phyloP scores from a whole-genome alignment of 1,140 invertebrate genomes.

The Sitobion miscanthi region DNA sequence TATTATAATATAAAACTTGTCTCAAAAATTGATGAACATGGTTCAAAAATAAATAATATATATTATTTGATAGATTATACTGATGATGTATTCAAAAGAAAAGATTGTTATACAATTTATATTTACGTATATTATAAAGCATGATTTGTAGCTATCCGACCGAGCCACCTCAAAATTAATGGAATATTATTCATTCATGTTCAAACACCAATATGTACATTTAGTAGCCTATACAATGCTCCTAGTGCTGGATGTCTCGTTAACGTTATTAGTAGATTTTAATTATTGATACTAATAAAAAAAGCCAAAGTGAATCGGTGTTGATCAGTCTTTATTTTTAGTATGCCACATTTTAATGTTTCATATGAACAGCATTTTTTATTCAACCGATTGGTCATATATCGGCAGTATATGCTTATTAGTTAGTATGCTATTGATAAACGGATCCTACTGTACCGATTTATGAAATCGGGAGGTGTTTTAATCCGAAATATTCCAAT shows the following conservation, averaged over 20 bases:
- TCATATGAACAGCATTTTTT: neutral
- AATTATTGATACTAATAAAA: neutral
- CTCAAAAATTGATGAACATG: neutral
- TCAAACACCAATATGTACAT: neutral
- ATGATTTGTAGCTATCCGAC: neutral
- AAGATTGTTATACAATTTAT: neutral
- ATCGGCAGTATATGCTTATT: no score
- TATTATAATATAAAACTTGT: neutral
- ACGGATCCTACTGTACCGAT: no score
- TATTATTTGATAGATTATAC: neutral
- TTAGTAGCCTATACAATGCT: neutral
- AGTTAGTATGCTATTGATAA: no score
- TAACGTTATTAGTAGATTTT: neutral
- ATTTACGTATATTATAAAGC: neutral
- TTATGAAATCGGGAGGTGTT: neutral
- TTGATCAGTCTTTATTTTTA: neutral
- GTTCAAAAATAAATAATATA: no score
- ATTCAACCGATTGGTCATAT: no score
- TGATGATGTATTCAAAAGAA: neutral
- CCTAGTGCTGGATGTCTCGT: neutral
- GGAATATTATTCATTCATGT: neutral
- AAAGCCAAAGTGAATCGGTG: neutral
- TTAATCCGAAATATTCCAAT: no score
- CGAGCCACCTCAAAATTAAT: accelerated
- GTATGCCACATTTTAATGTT: neutral